These are phyloP conservation scores for Hipparchia sbordonii DNA, from an alignment of 2,888 invertebrate species.

Conservation along the genomic window DNA sequence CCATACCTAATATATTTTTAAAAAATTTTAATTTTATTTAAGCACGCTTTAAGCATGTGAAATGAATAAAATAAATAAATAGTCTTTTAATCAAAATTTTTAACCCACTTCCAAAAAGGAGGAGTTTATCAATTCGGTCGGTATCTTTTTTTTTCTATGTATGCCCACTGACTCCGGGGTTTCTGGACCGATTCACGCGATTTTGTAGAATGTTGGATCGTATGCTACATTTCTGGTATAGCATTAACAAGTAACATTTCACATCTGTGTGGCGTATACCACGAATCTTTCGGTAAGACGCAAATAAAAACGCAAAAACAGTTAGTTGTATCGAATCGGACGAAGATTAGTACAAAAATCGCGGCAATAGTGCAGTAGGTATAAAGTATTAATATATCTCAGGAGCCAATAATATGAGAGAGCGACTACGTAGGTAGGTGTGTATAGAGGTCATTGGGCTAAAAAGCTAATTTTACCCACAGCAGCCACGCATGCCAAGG, in stretches of 20 bases:
- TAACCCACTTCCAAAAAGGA: too few species aligned
- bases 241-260: too few species aligned
- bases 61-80: too few species aligned
- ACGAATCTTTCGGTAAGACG: too few species aligned
- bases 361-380: not conserved
- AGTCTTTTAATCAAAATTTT: too few species aligned
- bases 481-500: not conserved
- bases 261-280: too few species aligned
- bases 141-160: too few species aligned
- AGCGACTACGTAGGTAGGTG: not conserved
- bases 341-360: not conserved
- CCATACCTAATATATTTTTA: not conserved
- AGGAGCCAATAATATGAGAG: not conserved
- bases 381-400: not conserved
- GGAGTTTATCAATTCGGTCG: too few species aligned
- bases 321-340: not conserved
- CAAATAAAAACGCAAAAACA: not conserved
- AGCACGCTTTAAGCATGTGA: too few species aligned
- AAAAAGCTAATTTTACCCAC: not conserved
- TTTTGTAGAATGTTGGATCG: not conserved
- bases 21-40: not conserved
- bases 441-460: constrained; percentile 4
- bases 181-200: too few species aligned
- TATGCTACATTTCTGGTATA: not conserved
- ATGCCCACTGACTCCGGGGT: too few species aligned